Evolutionary conservation across 2,797 vertebrate species (phyloP).

Genomic region (Vireo griseus): DNA sequence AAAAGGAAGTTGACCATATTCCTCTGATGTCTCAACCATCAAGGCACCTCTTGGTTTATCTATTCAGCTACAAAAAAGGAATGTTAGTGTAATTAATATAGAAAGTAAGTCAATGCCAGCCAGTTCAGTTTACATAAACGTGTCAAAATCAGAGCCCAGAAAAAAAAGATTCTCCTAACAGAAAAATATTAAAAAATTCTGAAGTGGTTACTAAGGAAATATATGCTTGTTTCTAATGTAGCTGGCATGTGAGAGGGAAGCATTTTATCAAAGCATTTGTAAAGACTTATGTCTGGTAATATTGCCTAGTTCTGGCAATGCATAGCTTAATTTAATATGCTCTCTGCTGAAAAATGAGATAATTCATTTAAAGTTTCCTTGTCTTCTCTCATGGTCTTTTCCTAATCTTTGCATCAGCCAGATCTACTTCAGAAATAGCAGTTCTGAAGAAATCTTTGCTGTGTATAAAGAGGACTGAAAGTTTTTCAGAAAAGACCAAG

Average conservation of each 20-base stretch:
- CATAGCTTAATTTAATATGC: background rate
- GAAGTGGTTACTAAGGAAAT: background rate
- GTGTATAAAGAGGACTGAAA: background rate
- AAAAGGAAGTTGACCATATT: background rate
- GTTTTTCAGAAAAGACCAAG: background rate
- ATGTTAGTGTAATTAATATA: background rate
- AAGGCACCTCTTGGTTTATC: background rate
- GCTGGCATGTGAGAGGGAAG: background rate
- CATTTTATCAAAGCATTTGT: background rate
- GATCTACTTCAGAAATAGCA: background rate
- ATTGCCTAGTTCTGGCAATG: background rate
- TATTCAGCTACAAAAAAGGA: background rate
- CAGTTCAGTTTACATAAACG: background rate
- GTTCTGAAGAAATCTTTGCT: background rate
- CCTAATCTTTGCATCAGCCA: background rate
- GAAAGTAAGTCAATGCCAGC: background rate
- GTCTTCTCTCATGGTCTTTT: background rate
- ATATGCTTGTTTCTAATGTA: background rate
- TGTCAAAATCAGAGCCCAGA: background rate
- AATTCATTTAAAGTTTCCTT: background rate
- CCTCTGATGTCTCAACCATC: background rate
- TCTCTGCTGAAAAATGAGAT: background rate
- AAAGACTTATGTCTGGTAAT: background rate
- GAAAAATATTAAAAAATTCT: background rate
- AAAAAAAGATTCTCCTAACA: background rate